Evolutionary conservation across 2,797 vertebrate species (phyloP).

Genomic region (Tokudaia muenninki): DNA sequence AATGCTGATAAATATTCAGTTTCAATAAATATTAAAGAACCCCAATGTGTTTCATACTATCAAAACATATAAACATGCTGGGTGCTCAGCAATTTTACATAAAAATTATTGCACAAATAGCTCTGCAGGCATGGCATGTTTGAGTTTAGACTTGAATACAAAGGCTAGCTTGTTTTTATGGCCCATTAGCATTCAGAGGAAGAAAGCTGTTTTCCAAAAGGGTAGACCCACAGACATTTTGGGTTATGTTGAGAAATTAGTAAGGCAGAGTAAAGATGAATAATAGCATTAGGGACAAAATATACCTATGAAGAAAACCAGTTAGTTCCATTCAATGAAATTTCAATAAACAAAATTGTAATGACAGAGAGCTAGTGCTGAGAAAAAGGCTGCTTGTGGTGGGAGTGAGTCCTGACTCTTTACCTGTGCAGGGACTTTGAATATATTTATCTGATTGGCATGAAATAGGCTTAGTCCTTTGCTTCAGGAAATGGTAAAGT

Average conservation of each 20-base stretch:
- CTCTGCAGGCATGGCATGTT: background rate
- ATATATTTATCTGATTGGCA: background rate
- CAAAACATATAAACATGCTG: background rate
- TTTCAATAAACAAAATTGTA: background rate
- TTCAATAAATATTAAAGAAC: background rate
- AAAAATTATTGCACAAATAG: background rate
- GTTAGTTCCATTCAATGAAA: background rate
- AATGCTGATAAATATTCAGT: background rate
- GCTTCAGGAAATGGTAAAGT: background rate
- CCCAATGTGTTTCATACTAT: background rate
- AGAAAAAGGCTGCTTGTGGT: background rate
- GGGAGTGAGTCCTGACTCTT: background rate
- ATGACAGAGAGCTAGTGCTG: background rate
- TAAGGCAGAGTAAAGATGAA: background rate
- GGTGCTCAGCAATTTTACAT: background rate
- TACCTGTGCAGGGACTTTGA: background rate
- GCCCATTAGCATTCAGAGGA: background rate
- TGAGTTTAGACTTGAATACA: background rate
- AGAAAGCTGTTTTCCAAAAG: background rate
- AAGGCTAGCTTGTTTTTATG: background rate
- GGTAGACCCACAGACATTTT: background rate
- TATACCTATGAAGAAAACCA: background rate
- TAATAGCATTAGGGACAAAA: background rate
- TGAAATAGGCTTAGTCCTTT: background rate
- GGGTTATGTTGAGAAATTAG: background rate